These are phyloP conservation scores for Microplitis demolitor DNA, from an alignment of 1,140 invertebrate genomes.

Conservation along the genomic window DNA sequence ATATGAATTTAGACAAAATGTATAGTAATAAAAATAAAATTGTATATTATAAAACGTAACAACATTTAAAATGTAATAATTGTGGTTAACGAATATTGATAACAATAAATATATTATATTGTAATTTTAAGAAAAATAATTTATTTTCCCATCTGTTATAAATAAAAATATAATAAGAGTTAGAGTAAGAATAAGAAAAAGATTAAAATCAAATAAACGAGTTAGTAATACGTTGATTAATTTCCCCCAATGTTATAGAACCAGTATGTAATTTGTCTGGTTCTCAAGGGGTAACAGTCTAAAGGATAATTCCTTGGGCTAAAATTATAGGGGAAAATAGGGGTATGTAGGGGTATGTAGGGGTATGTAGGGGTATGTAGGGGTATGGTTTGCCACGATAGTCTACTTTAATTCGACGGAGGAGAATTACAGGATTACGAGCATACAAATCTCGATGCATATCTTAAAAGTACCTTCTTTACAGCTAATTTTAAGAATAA, in stretches of 20 bases:
- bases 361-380: constrained; percentile 4
- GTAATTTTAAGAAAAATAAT: constrained; percentile 26
- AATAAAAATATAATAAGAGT: not conserved
- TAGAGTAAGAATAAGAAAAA: not conserved
- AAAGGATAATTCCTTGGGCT: constrained; percentile 23
- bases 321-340: constrained; percentile 22
- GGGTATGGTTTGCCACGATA: constrained; percentile 5
- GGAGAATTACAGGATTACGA: constrained; percentile 6
- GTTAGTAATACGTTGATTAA: constrained; percentile 7
- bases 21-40: constrained; percentile 45
- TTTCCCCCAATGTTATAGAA: not conserved
- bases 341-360: no score
- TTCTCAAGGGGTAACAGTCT: not conserved
- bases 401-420: not conserved
- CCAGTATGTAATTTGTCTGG: constrained; percentile 18
- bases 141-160: no score
- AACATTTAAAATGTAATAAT: constrained; percentile 37
- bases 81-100: constrained; percentile 50
- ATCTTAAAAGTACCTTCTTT: not conserved
- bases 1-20: constrained; percentile 39
- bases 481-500: not conserved
- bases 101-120: constrained; percentile 58
- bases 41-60: constrained; percentile 41
- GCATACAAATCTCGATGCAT: constrained; percentile 11
- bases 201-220: not conserved